A percentile compares a stretch with the other conserved stretches of the same genome.
Evolutionary conservation across 2,113 vertebrate species (phyloP).

Genomic region (Catagonus wagneri): DNA sequence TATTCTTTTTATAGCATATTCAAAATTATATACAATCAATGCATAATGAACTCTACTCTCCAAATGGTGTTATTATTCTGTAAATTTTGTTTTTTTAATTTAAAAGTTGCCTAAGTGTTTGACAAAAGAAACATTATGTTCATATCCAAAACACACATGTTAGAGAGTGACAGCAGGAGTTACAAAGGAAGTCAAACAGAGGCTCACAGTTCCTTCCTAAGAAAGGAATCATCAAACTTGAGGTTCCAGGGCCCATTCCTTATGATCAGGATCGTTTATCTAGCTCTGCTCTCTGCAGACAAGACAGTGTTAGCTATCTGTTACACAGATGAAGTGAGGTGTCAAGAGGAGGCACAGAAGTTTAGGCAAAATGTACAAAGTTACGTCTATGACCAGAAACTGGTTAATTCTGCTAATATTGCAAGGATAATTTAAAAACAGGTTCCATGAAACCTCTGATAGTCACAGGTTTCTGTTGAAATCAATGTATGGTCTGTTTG

Average conservation of each 20-base stretch:
- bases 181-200: background rate
- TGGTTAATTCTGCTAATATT: background rate
- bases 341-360: background rate
- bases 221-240: background rate
- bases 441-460: background rate
- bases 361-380: background rate
- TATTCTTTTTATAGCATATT: slow-evolving; percentile 8
- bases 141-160: background rate
- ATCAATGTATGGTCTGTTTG: background rate
- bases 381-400: background rate
- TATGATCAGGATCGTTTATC: background rate
- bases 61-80: slow-evolving; percentile 22
- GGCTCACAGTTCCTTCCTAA: background rate
- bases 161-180: slow-evolving; percentile 21
- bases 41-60: background rate
- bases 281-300: slow-evolving; percentile 17
- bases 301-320: background rate
- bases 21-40: slow-evolving; percentile 16
- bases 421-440: background rate
- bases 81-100: slow-evolving; percentile 19
- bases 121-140: background rate
- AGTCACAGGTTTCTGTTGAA: background rate
- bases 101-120: slow-evolving; percentile 50
- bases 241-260: background rate
- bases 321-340: background rate